Conservation (phyloP, 1,140 invertebrate species). For the Aphis gossypii region DNA sequence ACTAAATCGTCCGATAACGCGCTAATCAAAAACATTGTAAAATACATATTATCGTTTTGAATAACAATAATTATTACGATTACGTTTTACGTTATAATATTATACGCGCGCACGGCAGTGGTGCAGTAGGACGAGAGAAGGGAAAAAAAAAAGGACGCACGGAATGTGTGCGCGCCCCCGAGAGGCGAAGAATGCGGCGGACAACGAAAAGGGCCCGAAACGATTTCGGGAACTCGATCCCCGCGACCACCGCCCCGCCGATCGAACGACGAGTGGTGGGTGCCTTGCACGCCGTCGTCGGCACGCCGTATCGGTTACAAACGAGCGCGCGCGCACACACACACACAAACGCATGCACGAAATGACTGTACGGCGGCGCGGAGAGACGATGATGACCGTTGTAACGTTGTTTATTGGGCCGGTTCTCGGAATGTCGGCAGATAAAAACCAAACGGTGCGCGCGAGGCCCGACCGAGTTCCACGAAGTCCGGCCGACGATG, state of each 20-base stretch:
- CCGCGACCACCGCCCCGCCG: neutral
- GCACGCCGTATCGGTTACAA: conserved; percentile 31
- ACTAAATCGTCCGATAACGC: neutral
- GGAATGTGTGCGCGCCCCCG: neutral
- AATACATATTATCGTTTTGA: neutral
- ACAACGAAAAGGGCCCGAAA: conserved; percentile 3
- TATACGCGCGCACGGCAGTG: neutral
- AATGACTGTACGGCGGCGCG: conserved; percentile 17
- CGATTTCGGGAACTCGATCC: conserved; percentile 35
- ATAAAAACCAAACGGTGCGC: conserved; percentile 49
- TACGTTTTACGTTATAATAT: neutral
- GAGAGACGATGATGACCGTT: conserved; percentile 48
- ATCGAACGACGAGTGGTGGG: neutral
- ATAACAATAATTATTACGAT: neutral
- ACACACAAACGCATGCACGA: neutral
- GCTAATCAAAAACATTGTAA: neutral
- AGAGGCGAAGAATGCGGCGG: conserved; percentile 15
- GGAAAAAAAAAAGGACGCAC: neutral
- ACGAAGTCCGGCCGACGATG: conserved; percentile 38
- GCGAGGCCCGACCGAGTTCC: conserved; percentile 21
- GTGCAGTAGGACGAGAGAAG: neutral
- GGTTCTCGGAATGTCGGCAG: conserved; percentile 57
- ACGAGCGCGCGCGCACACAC: neutral
- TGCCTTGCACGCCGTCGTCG: neutral
- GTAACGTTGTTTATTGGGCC: conserved; percentile 57